These are phyloP conservation scores for Avahi laniger DNA, from an alignment of 2,797 vertebrate species.

Conservation along the genomic window DNA sequence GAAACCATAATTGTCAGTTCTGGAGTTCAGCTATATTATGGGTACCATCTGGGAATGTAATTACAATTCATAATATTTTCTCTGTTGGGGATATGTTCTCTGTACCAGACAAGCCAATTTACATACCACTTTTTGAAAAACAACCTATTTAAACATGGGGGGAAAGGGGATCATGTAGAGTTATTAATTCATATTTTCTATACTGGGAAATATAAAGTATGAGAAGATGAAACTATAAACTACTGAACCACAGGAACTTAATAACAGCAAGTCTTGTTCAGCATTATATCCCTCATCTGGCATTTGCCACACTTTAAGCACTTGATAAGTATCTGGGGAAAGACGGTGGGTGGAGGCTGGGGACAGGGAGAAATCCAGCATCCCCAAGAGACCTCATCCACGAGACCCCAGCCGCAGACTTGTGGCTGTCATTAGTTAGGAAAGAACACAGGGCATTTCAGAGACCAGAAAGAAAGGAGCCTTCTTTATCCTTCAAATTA, in stretches of 20 bases:
- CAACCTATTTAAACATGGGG: not conserved
- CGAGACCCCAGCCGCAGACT: not conserved
- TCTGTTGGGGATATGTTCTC: not conserved
- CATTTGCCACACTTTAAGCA: not conserved
- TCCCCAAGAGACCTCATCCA: not conserved
- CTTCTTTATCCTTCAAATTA: not conserved
- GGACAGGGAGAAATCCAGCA: not conserved
- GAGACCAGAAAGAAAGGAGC: not conserved
- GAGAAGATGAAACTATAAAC: not conserved
- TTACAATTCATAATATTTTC: conserved; percentile 6
- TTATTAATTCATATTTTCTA: not conserved
- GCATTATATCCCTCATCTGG: not conserved
- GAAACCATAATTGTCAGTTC: not conserved
- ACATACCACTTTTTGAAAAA: conserved; percentile 7
- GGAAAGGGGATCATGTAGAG: not conserved
- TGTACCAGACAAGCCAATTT: conserved; percentile 6
- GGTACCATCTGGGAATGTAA: not conserved
- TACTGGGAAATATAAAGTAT: not conserved
- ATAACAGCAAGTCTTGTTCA: not conserved
- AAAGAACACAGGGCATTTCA: not conserved
- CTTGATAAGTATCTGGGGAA: not conserved
- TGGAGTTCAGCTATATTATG: not conserved
- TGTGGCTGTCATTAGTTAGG: not conserved
- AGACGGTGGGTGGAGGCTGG: not conserved
- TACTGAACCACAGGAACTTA: not conserved